Evolutionary conservation across 2,797 vertebrate species (phyloP).

Genomic region (Varecia variegata): DNA sequence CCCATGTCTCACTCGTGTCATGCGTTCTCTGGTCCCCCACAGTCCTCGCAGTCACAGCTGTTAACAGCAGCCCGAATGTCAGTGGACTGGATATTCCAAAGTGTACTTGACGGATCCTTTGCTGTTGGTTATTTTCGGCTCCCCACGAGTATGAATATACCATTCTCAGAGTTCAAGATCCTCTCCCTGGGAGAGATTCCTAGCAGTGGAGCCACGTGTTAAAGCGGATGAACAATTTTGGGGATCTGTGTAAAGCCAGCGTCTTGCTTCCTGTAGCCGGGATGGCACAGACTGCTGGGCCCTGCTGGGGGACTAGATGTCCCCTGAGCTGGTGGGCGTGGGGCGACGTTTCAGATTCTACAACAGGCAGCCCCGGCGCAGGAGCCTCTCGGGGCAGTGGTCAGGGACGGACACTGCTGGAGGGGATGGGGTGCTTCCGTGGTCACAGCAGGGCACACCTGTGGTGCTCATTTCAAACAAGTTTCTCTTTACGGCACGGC

Average conservation of each 20-base stretch:
- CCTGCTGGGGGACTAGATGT: neutral
- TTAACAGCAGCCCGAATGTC: neutral
- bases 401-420: fast-evolving
- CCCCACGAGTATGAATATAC: fast-evolving
- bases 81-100: neutral
- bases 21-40: fast-evolving
- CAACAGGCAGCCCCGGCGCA: neutral
- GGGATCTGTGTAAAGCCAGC: neutral
- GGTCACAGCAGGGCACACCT: neutral
- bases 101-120: fast-evolving
- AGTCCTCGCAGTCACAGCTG: neutral
- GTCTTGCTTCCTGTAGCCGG: neutral
- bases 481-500: fast-evolving
- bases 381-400: fast-evolving
- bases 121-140: neutral
- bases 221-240: neutral
- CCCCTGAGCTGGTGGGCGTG: fast-evolving
- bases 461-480: fast-evolving
- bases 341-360: neutral
- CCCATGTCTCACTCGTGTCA: fast-evolving
- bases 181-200: neutral
- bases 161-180: neutral
- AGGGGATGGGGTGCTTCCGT: neutral
- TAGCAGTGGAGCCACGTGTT: neutral
- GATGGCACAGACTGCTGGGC: neutral